Evolutionary conservation across 1,140 invertebrate genomes (phyloP).

Genomic region (Brevipalpus yothersi): DNA sequence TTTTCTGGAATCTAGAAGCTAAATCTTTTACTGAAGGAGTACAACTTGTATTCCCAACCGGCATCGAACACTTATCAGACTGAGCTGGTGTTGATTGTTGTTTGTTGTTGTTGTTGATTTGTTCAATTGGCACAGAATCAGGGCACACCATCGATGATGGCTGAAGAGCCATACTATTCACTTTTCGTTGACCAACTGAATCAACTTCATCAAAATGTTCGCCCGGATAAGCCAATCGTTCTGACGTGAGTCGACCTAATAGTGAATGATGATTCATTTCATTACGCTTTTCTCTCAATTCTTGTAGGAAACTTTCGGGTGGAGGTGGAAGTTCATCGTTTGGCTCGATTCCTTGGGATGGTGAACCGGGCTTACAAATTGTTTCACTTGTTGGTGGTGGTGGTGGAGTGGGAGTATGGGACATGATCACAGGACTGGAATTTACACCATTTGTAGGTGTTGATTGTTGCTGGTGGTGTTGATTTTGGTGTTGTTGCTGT

Average conservation of each 20-base stretch:
- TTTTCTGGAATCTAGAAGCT: slow-evolving; percentile 53
- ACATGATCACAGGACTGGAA: background rate
- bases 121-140: background rate
- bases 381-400: background rate
- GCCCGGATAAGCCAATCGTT: background rate
- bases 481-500: too few species aligned
- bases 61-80: background rate
- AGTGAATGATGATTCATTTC: background rate
- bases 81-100: background rate
- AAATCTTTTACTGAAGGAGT: slow-evolving; percentile 39
- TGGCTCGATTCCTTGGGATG: background rate
- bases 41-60: background rate
- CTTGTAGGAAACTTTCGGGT: background rate
- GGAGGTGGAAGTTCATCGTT: background rate
- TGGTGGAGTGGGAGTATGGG: background rate
- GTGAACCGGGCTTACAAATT: background rate
- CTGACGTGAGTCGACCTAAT: background rate
- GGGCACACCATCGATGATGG: background rate
- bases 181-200: too few species aligned
- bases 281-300: background rate
- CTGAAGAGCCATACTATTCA: too few species aligned
- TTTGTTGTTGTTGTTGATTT: background rate
- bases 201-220: background rate
- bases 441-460: background rate
- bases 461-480: too few species aligned